Percentiles rank a stretch among this genome's conserved stretches.
Evolutionary conservation across 2,113 vertebrate species (phyloP).

Genomic region (Forbesichthys agassizii): DNA sequence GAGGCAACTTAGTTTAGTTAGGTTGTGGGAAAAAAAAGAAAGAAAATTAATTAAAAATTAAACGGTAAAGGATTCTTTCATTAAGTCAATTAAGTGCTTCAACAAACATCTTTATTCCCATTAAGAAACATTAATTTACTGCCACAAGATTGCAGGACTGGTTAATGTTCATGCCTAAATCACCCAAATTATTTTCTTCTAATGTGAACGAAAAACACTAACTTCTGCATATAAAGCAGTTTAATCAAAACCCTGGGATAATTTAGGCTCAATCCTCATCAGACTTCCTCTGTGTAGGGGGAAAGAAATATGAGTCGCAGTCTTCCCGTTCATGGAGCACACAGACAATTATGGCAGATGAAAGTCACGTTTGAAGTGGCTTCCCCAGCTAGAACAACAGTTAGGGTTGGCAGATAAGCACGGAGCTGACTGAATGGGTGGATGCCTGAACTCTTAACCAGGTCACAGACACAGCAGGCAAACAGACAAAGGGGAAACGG

Average conservation of each 20-base stretch:
- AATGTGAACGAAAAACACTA: constrained; percentile 1
- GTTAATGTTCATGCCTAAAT: constrained; percentile 33
- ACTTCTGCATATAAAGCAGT: constrained; percentile 15
- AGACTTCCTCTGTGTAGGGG: not conserved
- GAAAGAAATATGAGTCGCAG: constrained; percentile 9
- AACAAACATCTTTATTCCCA: constrained; percentile 61
- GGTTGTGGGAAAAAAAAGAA: constrained; percentile 27
- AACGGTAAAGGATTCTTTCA: constrained; percentile 38
- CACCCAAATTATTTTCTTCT: constrained; percentile 12
- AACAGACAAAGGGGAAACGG: constrained; percentile 30
- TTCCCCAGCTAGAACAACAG: constrained; percentile 45
- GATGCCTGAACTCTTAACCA: constrained; percentile 15
- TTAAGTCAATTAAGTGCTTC: constrained; percentile 60
- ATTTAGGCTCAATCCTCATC: constrained; percentile 22
- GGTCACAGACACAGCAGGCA: constrained; percentile 14
- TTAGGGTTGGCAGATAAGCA: constrained; percentile 28
- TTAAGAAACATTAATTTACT: constrained; percentile 46
- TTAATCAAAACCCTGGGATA: constrained; percentile 15
- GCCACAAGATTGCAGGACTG: constrained; percentile 32
- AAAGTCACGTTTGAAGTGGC: constrained; percentile 39
- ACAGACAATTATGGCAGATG: constrained; percentile 21
- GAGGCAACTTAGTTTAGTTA: constrained; percentile 55
- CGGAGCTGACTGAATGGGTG: constrained; percentile 7
- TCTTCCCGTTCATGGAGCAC: constrained; percentile 24
- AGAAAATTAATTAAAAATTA: constrained; percentile 29